Percentiles rank a stretch among this genome's conserved stretches.
phyloP scores from a whole-genome alignment of 1,140 invertebrate genomes.

The fruit fly (Drosophila melanogaster) region DNA sequence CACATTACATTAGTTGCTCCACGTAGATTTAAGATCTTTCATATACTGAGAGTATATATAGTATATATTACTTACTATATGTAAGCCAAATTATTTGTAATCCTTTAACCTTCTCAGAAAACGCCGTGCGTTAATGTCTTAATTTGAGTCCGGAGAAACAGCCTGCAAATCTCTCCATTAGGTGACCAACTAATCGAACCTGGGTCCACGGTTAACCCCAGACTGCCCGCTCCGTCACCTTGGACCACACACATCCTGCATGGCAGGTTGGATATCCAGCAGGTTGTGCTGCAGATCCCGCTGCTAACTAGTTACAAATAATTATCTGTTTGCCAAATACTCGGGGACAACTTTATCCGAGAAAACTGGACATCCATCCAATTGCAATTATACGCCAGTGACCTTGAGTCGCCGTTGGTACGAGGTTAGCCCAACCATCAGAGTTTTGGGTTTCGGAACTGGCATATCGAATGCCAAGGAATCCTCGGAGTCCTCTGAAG shows the following conservation, averaged over 20 bases:
- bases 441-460: conserved; percentile 41
- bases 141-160: not conserved
- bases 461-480: conserved; percentile 42
- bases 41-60: no score
- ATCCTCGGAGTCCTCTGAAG: conserved; percentile 41
- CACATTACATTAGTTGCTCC: not conserved
- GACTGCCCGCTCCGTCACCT: conserved; percentile 64
- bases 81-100: not conserved
- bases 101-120: no score
- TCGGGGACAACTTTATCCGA: conserved; percentile 41
- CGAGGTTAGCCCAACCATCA: conserved; percentile 71
- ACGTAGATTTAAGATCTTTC: not conserved
- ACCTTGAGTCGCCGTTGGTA: conserved; percentile 45
- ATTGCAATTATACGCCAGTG: conserved; percentile 58
- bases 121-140: not conserved
- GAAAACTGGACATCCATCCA: conserved; percentile 35
- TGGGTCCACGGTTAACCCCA: conserved; percentile 68
- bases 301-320: conserved; percentile 74
- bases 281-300: conserved; percentile 42
- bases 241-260: conserved; percentile 23
- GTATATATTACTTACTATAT: no score
- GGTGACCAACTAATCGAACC: conserved; percentile 48
- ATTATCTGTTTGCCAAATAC: conserved; percentile 78
- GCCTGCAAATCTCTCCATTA: conserved; percentile 19
- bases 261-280: not conserved